Conservation (phyloP, 2,797 vertebrate species). For the Aselliscus stoliczkanus region DNA sequence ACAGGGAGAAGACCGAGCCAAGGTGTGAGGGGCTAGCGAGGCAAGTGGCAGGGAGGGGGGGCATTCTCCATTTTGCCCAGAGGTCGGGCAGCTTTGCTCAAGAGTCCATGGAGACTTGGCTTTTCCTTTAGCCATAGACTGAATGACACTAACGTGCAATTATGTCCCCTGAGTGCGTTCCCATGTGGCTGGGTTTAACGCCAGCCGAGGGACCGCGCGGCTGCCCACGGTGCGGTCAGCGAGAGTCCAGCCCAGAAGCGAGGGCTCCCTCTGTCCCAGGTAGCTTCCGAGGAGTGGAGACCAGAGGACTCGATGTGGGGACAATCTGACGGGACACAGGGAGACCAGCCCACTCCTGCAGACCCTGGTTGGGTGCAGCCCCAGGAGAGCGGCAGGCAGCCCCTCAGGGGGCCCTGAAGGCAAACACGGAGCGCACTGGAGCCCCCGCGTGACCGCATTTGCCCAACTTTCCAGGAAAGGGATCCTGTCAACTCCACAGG, state of each 20-base stretch:
- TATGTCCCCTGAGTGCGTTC: background rate
- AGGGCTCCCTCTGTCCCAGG: background rate
- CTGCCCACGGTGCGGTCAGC: background rate
- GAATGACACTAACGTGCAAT: conserved; percentile 54
- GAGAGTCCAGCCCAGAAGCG: background rate
- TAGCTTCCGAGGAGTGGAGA: background rate
- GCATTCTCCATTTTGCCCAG: background rate
- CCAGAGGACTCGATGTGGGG: background rate
- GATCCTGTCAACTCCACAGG: conserved; percentile 76
- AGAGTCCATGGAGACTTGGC: background rate
- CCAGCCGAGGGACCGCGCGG: background rate
- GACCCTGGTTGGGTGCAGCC: fast-evolving
- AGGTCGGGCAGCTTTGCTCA: background rate
- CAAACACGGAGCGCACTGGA: background rate
- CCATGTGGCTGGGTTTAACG: background rate
- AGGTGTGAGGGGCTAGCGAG: too few species aligned
- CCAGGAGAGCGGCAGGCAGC: background rate
- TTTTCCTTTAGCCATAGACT: background rate
- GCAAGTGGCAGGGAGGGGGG: background rate
- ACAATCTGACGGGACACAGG: fast-evolving
- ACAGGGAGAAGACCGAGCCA: too few species aligned
- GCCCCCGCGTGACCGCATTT: background rate
- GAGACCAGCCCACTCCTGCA: background rate
- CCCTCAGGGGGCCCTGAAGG: background rate
- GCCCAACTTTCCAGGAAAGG: conserved; percentile 70